Evolutionary conservation across 2,113 vertebrate genomes (phyloP), one percentile per base, ranked within the genome.

Genomic region (Triplophysa rosa): DNA sequence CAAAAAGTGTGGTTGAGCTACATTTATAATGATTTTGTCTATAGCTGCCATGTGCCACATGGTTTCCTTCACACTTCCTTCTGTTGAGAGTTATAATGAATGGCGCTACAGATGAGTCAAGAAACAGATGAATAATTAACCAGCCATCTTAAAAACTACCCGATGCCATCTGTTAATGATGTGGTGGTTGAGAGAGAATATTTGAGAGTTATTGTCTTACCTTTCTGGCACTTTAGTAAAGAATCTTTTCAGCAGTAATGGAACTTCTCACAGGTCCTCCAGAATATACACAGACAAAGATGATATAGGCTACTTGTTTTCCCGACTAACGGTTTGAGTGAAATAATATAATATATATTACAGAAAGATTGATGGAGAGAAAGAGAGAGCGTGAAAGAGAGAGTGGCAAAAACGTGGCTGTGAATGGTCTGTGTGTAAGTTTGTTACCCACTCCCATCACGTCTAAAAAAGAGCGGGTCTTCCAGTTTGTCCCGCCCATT

Each of bases 391-490:
- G 21, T 67, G 24, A 78, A 45, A 29, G 67, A 47, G 13, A 71
- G 4, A 45, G 2, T 12, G 4, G 10, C 29, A 9, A 61, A 19
- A 80, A 16, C 24, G n/a, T 26, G 23, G 1, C 42, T 14, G 21
- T 4, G 33, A 2, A 54, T 33, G 56, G 21, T 4, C n/a, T 1
- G 54, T 37, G 58, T 3, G 58, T 14, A 62, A 12, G 9, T 23
- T 24, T 37, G 1, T 21, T 47, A 80, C 47, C 56, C 49, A 21
- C 47, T 16, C 69, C 56, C 49, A 16, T 21, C 6, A 47, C 49
- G 29, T 54, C 4, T 21, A 29, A 21, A 77, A 79, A 79, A 69
- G 19, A 70, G 64, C 70, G 68, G 62, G 81, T 56, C 52, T 54
- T 49, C 49, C 4, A 42, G 21, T 67, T 74, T 63, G 45, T 59